These are phyloP conservation scores for Scaptomyza reducta DNA, from an alignment of 2,888 invertebrate species.

Conservation along the genomic window DNA sequence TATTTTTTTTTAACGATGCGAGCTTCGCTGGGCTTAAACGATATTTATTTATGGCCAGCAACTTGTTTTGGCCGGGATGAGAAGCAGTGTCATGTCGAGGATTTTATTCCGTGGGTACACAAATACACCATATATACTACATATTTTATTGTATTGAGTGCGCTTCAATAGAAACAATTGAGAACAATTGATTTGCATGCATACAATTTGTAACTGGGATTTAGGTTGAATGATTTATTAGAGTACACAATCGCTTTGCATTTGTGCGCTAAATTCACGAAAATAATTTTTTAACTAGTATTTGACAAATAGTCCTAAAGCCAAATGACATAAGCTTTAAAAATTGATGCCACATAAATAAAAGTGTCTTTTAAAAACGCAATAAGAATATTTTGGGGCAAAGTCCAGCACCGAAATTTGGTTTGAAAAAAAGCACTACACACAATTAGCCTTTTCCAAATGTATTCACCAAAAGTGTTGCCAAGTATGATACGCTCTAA, in stretches of 20 bases:
- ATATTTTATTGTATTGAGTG: conserved; percentile 54
- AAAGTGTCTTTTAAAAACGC: background rate
- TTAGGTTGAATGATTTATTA: conserved; percentile 73
- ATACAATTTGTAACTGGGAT: conserved; percentile 73
- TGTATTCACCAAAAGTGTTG: background rate
- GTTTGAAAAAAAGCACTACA: no score
- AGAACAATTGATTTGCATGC: conserved; percentile 74
- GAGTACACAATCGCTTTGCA: conserved; percentile 33
- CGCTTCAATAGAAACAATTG: conserved; percentile 69
- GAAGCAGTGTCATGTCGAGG: conserved; percentile 14
- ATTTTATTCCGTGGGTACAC: conserved; percentile 4
- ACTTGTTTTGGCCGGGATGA: conserved; percentile 51
- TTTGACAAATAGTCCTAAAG: conserved; percentile 30
- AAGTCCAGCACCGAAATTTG: no score
- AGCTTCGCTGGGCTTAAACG: conserved; percentile 62
- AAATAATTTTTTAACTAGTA: conserved; percentile 24
- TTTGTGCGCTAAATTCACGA: conserved; percentile 12
- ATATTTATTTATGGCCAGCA: conserved; percentile 75
- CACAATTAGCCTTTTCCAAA: background rate
- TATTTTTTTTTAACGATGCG: conserved; percentile 12
- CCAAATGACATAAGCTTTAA: conserved; percentile 13
- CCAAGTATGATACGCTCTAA: conserved; percentile 18
- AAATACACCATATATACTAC: conserved; percentile 20
- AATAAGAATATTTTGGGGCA: no score
- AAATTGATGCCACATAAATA: background rate